Conservation (phyloP, 2,113 vertebrate species). For the Nothocercus nigrocapillus region DNA sequence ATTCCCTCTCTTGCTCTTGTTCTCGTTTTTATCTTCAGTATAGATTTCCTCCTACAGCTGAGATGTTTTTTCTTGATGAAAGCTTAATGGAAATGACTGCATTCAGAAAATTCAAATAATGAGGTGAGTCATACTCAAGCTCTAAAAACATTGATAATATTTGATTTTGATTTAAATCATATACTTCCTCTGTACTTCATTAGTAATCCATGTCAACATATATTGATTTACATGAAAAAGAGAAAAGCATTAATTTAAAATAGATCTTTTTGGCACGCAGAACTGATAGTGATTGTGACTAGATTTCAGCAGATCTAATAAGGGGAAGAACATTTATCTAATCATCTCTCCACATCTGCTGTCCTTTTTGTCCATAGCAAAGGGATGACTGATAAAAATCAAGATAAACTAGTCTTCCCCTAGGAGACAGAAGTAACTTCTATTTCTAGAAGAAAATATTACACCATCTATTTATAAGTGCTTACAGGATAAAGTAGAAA, state of each 20-base stretch:
- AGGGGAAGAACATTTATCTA: not conserved
- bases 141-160: not conserved
- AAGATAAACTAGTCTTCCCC: not conserved
- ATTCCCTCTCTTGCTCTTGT: not conserved
- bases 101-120: not conserved
- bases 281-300: not conserved
- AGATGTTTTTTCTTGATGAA: not conserved
- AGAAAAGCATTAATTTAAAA: not conserved
- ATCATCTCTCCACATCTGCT: not conserved
- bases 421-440: not conserved
- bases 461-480: not conserved
- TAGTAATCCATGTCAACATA: not conserved
- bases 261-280: not conserved
- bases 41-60: not conserved
- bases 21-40: not conserved
- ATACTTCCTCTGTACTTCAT: not conserved
- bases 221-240: constrained; percentile 24
- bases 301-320: not conserved
- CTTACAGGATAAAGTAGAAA: not conserved
- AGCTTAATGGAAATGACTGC: not conserved
- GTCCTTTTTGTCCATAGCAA: not conserved
- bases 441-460: not conserved
- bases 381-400: not conserved
- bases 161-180: constrained; percentile 21
- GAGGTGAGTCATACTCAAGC: constrained; percentile 8